phyloP scores from a whole-genome alignment of 2,888 invertebrate species.

The Nomada hirtipes region DNA sequence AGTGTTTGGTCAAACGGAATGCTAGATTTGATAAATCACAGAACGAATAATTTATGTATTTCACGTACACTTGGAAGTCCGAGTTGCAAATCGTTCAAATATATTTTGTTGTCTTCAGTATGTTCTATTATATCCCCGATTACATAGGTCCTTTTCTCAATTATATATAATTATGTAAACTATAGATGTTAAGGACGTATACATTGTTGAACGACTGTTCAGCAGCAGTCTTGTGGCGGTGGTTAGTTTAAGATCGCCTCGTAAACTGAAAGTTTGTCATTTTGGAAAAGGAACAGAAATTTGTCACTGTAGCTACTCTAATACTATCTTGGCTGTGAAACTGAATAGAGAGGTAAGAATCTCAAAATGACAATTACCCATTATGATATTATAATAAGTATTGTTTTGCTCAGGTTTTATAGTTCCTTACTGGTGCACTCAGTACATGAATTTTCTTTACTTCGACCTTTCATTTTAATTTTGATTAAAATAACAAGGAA shows the following conservation, averaged over 20 bases:
- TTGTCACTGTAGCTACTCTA: constrained; percentile 97
- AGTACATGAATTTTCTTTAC: background rate
- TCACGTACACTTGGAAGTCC: too few species aligned
- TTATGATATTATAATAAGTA: background rate
- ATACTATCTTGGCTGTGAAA: constrained; percentile 97
- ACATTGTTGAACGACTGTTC: constrained; percentile 97
- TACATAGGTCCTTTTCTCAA: background rate
- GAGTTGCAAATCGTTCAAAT: too few species aligned
- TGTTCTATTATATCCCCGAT: constrained; percentile 10
- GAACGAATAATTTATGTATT: too few species aligned
- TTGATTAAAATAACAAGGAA: background rate
- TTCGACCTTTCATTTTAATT: background rate
- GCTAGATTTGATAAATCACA: too few species aligned
- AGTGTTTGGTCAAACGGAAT: too few species aligned
- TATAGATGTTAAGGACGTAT: constrained; percentile 91
- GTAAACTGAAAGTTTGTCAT: constrained; percentile 97
- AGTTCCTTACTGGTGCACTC: background rate
- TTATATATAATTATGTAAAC: constrained; percentile 27
- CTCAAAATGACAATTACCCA: background rate
- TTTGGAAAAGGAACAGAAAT: constrained; percentile 99
- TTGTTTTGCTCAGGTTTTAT: background rate
- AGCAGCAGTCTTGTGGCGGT: constrained; percentile 98
- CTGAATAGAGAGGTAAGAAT: constrained; percentile 94
- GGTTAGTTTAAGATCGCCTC: constrained; percentile 95
- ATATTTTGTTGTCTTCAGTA: background rate